Percentiles rank a stretch among this genome's conserved stretches.
Conservation (phyloP, 1,140 invertebrate genomes). For the Hycleus cichorii region DNA sequence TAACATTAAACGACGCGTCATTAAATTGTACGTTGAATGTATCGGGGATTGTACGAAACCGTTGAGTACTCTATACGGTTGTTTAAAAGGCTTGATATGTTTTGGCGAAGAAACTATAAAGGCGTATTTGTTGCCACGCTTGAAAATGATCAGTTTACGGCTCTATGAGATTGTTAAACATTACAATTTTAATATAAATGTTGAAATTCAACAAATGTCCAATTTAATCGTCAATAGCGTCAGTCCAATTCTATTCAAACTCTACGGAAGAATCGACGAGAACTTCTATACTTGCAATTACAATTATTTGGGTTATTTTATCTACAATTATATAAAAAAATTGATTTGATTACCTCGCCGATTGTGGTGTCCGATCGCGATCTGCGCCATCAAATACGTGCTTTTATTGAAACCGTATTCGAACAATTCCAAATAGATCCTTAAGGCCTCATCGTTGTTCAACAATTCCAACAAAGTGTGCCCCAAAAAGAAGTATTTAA, state of each 20-base stretch:
- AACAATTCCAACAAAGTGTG: constrained; percentile 88
- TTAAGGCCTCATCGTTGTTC: constrained; percentile 80
- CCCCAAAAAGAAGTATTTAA: constrained; percentile 87
- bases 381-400: constrained; percentile 85
- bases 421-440: constrained; percentile 70
- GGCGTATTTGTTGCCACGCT: constrained; percentile 16
- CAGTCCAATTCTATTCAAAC: constrained; percentile 23
- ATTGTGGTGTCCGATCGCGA: constrained; percentile 88
- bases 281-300: constrained; percentile 22
- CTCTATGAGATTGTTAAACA: too few species aligned
- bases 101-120: constrained; percentile 25
- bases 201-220: constrained; percentile 16
- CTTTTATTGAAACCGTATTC: constrained; percentile 77
- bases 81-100: constrained; percentile 25
- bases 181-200: too few species aligned
- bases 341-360: constrained; percentile 61
- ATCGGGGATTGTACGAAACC: constrained; percentile 19
- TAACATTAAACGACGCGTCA: constrained; percentile 22
- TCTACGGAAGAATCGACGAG: constrained; percentile 17
- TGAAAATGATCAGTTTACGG: too few species aligned
- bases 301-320: constrained; percentile 26
- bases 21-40: constrained; percentile 21
- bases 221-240: constrained; percentile 20
- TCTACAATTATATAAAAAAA: constrained; percentile 26
- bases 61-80: constrained; percentile 26